Evolutionary conservation across 2,797 vertebrate genomes (phyloP).

Genomic region (Synanceia verrucosa): DNA sequence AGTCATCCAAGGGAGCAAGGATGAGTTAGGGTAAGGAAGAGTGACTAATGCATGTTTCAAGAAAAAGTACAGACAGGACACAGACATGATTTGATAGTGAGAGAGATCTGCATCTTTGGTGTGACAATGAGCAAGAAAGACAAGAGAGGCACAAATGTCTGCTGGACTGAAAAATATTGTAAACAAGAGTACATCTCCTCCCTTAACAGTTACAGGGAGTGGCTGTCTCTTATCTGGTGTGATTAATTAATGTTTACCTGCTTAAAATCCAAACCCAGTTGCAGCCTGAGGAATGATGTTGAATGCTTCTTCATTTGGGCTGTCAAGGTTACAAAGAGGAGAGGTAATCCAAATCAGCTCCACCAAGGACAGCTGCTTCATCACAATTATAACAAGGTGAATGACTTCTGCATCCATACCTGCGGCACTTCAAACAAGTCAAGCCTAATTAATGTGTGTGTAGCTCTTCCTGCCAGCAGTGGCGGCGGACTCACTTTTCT

Average conservation of each 20-base stretch:
- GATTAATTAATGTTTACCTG: slow-evolving; percentile 77
- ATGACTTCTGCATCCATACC: slow-evolving; percentile 60
- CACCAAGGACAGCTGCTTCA: slow-evolving; percentile 75
- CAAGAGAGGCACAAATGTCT: slow-evolving; percentile 17
- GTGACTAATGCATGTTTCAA: slow-evolving; percentile 54
- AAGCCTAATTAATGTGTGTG: slow-evolving; percentile 66
- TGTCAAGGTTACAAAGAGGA: slow-evolving; percentile 77
- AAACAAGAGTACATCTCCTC: slow-evolving; percentile 49
- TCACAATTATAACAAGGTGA: slow-evolving; percentile 78
- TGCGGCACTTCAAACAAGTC: slow-evolving; percentile 55
- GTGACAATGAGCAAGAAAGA: slow-evolving; percentile 19
- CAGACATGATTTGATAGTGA: slow-evolving; percentile 3
- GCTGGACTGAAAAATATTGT: slow-evolving; percentile 37
- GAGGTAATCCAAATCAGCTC: slow-evolving; percentile 77
- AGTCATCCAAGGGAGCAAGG: slow-evolving; percentile 30
- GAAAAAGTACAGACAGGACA: slow-evolving; percentile 6
- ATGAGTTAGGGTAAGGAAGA: slow-evolving; percentile 49
- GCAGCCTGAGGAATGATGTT: slow-evolving; percentile 51
- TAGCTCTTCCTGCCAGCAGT: slow-evolving; percentile 23
- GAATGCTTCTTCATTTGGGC: slow-evolving; percentile 79
- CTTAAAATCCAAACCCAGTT: slow-evolving; percentile 52
- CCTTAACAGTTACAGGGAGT: slow-evolving; percentile 43
- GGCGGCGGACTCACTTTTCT: slow-evolving; percentile 5
- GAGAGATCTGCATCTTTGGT: slow-evolving; percentile 14
- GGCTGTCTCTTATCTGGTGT: slow-evolving; percentile 52